A percentile compares a stretch with the other conserved stretches of the same genome.
Evolutionary conservation across 2,888 invertebrate genomes (phyloP).

Genomic region (Chrysolina haemoptera): DNA sequence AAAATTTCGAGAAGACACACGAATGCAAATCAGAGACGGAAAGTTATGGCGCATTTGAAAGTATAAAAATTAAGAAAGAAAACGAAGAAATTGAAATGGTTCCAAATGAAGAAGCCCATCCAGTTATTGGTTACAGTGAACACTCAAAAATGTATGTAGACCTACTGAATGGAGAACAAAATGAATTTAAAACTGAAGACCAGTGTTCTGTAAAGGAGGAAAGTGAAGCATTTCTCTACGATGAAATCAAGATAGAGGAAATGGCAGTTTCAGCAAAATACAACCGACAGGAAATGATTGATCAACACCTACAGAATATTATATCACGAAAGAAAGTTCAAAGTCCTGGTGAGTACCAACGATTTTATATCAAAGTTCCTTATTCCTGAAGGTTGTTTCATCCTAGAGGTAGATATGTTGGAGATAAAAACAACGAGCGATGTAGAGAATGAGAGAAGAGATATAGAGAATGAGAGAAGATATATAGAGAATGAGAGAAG

Average conservation of each 20-base stretch:
- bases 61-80: background rate
- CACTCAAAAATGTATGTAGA: background rate
- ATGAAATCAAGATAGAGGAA: slow-evolving; percentile 1
- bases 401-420: no score
- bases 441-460: no score
- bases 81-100: background rate
- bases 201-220: background rate
- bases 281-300: background rate
- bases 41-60: background rate
- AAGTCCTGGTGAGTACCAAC: background rate
- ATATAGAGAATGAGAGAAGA: no score
- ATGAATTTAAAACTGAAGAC: background rate
- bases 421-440: no score
- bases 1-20: background rate
- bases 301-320: background rate
- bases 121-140: background rate
- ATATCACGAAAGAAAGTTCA: background rate
- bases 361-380: background rate
- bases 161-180: background rate
- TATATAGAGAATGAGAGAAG: no score
- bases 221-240: background rate
- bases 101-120: background rate
- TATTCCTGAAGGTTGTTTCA: no score
- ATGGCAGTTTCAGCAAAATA: background rate
- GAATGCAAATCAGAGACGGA: background rate